phyloP scores from a whole-genome alignment of 2,797 vertebrate genomes.

The Halcyon leucocephala region DNA sequence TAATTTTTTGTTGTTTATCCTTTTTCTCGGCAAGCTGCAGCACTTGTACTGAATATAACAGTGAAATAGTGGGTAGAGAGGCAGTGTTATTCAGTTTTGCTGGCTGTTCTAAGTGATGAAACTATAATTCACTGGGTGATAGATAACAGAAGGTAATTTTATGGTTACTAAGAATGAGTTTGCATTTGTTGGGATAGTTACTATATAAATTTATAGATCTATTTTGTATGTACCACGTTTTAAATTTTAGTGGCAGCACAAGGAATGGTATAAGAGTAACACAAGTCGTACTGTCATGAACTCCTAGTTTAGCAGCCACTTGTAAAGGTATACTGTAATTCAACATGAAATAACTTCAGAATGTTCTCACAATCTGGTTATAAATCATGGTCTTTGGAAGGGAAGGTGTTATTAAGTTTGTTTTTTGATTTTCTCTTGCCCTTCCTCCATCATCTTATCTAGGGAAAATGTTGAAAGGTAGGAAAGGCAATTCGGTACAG shows the following conservation, averaged over 20 bases:
- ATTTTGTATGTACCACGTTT: conserved; percentile 84
- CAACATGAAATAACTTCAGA: conserved; percentile 85
- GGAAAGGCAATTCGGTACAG: conserved; percentile 75
- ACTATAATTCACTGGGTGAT: conserved; percentile 84
- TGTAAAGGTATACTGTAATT: conserved; percentile 83
- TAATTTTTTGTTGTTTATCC: conserved; percentile 74
- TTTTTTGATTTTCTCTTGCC: conserved; percentile 76
- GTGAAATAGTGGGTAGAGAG: conserved; percentile 68
- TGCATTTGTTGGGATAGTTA: conserved; percentile 86
- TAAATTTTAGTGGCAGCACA: conserved; percentile 83
- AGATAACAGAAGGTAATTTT: conserved; percentile 89
- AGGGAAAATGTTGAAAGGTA: conserved; percentile 71
- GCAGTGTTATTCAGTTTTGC: conserved; percentile 75
- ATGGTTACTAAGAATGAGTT: conserved; percentile 86
- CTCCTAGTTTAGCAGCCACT: conserved; percentile 77
- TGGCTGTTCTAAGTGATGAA: conserved; percentile 78
- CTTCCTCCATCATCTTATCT: conserved; percentile 79
- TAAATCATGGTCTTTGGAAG: conserved; percentile 81
- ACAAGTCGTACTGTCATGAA: conserved; percentile 71
- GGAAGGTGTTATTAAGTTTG: conserved; percentile 83
- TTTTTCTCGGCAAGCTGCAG: conserved; percentile 62
- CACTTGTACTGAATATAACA: conserved; percentile 51
- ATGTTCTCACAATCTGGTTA: conserved; percentile 82
- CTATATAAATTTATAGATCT: conserved; percentile 87
- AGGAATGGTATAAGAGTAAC: conserved; percentile 73